Evolutionary conservation across 2,888 invertebrate species (phyloP).

Genomic region (Rhopalosiphum nymphaeae): DNA sequence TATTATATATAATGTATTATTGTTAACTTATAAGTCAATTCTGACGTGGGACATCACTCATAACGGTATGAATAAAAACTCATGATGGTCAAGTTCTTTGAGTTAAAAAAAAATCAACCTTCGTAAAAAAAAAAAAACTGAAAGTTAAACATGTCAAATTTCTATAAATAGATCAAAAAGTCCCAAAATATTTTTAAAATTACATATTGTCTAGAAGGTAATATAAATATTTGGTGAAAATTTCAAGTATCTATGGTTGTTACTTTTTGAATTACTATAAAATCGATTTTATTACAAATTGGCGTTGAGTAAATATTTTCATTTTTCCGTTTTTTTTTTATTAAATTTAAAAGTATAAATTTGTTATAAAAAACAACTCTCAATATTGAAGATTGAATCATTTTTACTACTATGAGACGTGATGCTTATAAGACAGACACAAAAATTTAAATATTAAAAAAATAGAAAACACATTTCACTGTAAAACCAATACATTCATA

Average conservation of each 20-base stretch:
- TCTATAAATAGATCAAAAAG: not conserved
- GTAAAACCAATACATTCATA: not conserved
- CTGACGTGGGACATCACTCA: not conserved
- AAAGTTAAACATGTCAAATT: not conserved
- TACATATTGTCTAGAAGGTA: not conserved
- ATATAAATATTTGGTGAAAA: not conserved
- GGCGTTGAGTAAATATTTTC: not conserved
- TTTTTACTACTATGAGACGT: not conserved
- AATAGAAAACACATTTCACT: not conserved
- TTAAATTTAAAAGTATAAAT: not conserved
- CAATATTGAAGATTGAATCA: not conserved
- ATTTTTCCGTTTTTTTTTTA: not conserved
- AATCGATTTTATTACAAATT: not conserved
- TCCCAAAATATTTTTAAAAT: not conserved
- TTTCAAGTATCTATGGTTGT: not conserved
- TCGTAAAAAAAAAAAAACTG: not conserved
- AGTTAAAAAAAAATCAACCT: not conserved
- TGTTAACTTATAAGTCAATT: not conserved
- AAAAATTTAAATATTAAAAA: not conserved
- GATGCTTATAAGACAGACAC: not conserved
- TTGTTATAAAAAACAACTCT: not conserved
- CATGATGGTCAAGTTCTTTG: not conserved
- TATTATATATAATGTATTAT: not conserved
- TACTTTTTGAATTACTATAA: not conserved
- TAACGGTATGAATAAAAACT: not conserved